Evolutionary conservation across 2,797 vertebrate genomes (phyloP).

Genomic region (Hirundo rustica): DNA sequence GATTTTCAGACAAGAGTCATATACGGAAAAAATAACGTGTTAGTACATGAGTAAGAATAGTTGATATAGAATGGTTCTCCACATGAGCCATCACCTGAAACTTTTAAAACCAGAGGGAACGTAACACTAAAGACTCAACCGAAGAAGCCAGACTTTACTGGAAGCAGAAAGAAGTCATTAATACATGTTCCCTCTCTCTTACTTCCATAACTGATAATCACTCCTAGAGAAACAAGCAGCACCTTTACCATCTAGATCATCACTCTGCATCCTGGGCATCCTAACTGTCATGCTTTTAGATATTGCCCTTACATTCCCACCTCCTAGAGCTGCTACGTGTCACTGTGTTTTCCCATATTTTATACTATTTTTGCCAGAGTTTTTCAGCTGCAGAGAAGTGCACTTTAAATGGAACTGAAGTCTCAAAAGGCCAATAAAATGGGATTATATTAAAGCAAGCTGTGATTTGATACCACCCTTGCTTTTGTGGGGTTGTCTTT

Average conservation of each 20-base stretch:
- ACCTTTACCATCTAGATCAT: not conserved
- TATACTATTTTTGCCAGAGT: not conserved
- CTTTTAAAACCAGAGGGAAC: not conserved
- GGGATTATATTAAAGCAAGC: not conserved
- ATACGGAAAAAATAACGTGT: not conserved
- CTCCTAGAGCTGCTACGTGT: not conserved
- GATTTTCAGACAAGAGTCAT: not conserved
- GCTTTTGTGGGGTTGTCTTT: not conserved
- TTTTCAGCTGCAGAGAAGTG: not conserved
- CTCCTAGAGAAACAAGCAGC: not conserved
- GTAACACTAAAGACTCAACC: not conserved
- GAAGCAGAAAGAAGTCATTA: not conserved
- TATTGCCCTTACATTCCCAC: not conserved
- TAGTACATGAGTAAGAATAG: not conserved
- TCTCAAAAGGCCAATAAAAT: not conserved
- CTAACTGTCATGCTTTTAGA: not conserved
- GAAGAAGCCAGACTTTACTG: not conserved
- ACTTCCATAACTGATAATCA: not conserved
- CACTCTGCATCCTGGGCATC: not conserved
- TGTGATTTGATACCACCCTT: not conserved
- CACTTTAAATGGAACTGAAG: not conserved
- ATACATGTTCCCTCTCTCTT: not conserved
- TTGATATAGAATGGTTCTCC: not conserved
- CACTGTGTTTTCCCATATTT: not conserved
- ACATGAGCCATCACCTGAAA: not conserved